A percentile compares a stretch with the other conserved stretches of the same genome.
These are phyloP conservation scores for Hoplostethus atlanticus DNA, from an alignment of 2,797 vertebrate species.

Conservation along the genomic window DNA sequence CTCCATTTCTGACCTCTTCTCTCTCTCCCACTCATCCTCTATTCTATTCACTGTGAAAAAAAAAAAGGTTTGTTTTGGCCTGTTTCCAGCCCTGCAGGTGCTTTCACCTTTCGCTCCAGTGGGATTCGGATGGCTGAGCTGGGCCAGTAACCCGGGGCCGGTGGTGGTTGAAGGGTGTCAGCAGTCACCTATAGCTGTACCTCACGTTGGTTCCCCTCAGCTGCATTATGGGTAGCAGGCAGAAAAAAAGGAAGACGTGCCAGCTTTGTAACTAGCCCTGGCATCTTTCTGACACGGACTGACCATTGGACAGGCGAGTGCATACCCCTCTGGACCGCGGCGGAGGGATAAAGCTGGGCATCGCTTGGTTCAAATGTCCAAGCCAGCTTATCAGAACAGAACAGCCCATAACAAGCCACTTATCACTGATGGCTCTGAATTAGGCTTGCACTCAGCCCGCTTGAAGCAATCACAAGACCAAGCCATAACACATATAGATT, in stretches of 20 bases:
- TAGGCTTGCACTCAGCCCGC: neutral
- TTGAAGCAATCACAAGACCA: neutral
- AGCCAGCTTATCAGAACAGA: neutral
- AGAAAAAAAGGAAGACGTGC: neutral
- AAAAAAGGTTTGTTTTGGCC: slow-evolving; percentile 2
- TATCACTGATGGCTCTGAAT: neutral
- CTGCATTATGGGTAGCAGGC: neutral
- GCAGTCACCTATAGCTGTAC: neutral
- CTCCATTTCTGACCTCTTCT: neutral
- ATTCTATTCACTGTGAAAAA: neutral
- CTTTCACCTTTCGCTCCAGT: slow-evolving; percentile 2
- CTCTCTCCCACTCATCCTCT: neutral
- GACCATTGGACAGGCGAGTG: neutral
- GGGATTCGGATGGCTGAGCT: slow-evolving; percentile 8
- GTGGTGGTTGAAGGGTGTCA: slow-evolving; percentile 14
- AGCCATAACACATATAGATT: neutral
- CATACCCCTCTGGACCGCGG: neutral
- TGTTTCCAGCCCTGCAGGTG: slow-evolving; percentile 15
- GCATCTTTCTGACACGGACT: neutral
- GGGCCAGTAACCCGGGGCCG: neutral
- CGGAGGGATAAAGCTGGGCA: neutral
- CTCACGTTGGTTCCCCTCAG: neutral
- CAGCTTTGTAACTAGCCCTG: neutral
- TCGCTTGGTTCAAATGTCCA: neutral
- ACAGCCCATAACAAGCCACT: neutral